Conservation (phyloP, 2,888 invertebrate genomes). For the Leptopilina myrica region DNA sequence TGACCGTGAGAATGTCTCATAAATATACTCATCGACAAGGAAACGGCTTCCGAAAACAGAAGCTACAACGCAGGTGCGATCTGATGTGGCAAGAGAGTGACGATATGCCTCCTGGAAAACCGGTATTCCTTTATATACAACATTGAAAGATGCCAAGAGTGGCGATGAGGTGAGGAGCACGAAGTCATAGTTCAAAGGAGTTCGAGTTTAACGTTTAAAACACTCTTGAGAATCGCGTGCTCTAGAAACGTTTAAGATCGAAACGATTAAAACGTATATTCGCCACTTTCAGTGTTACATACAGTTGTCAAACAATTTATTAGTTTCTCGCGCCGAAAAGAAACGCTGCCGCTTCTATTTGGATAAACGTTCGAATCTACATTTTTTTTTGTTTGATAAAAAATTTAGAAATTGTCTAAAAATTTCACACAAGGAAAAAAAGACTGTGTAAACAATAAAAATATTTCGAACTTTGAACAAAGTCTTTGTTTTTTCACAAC, state of each 20-base stretch:
- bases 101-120: constrained; percentile 36
- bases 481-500: no score
- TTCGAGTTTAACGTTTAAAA: constrained; percentile 16
- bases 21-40: constrained; percentile 33
- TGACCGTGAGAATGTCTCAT: constrained; percentile 26
- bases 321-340: background rate
- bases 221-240: constrained; percentile 35
- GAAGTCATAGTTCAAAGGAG: constrained; percentile 38
- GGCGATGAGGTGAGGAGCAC: constrained; percentile 8
- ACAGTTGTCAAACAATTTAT: constrained; percentile 36
- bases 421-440: no score
- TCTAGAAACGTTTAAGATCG: constrained; percentile 38
- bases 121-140: constrained; percentile 13
- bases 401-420: no score
- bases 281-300: constrained; percentile 32
- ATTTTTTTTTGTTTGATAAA: no score
- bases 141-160: constrained; percentile 26
- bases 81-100: constrained; percentile 32
- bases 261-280: constrained; percentile 39
- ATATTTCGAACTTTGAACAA: no score
- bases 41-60: constrained; percentile 33
- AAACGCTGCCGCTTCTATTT: no score
- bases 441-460: no score
- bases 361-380: no score
- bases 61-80: constrained; percentile 21